A percentile compares a stretch with the other conserved stretches of the same genome.
These are phyloP conservation scores for Eremobia ochroleuca DNA, from an alignment of 2,888 invertebrate genomes.

Conservation along the genomic window DNA sequence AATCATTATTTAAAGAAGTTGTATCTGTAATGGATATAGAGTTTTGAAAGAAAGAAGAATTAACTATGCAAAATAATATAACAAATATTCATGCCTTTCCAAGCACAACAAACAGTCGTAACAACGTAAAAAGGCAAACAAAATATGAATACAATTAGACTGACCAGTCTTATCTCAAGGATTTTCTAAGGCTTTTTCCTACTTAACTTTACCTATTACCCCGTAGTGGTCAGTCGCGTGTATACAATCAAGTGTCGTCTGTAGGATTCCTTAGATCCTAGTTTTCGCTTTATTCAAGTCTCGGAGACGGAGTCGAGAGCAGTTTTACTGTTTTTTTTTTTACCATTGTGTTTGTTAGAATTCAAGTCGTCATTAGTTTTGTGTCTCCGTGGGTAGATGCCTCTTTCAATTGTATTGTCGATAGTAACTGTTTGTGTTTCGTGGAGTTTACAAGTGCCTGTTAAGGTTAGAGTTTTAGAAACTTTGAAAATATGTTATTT, in stretches of 20 bases:
- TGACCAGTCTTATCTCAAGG: constrained; percentile 34
- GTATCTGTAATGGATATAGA: neutral
- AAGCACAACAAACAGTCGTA: constrained; percentile 30
- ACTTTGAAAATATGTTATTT: constrained; percentile 22
- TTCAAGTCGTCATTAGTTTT: constrained; percentile 71
- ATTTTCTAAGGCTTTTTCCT: constrained; percentile 50
- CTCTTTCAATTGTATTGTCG: constrained; percentile 65
- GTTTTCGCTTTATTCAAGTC: constrained; percentile 72
- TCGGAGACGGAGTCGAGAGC: constrained; percentile 69
- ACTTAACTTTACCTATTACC: constrained; percentile 62
- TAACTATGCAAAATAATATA: constrained; percentile 16
- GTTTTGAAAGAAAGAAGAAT: constrained; percentile 13
- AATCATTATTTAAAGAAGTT: neutral
- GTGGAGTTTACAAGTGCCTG: constrained; percentile 61
- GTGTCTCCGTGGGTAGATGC: constrained; percentile 65
- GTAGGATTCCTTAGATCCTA: constrained; percentile 70
- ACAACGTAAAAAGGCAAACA: constrained; percentile 39
- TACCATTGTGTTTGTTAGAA: constrained; percentile 66
- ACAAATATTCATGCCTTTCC: constrained; percentile 9
- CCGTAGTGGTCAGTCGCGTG: constrained; percentile 74
- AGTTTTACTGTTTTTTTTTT: constrained; percentile 65
- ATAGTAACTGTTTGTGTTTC: constrained; percentile 61
- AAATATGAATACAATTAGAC: constrained; percentile 58
- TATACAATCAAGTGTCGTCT: constrained; percentile 75
- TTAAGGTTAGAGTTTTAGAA: constrained; percentile 44